Base-by-base conservation (phyloP, 2,113 vertebrate species). In the Nettapus auritus region DNA sequence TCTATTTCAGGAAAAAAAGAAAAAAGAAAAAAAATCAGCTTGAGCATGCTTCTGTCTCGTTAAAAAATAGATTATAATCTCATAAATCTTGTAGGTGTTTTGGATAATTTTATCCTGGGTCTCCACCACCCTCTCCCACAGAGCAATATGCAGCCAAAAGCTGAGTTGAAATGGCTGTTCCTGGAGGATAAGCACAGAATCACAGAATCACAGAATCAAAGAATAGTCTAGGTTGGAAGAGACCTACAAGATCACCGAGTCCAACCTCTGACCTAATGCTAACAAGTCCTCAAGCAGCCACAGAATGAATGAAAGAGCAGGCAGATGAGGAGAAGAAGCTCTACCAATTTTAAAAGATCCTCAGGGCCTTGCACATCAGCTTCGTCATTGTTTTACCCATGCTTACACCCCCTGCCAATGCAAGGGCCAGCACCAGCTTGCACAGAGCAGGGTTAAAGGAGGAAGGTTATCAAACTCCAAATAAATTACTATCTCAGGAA, bases 41-140 rank as follows among this genome's bases (percentile, higher is more conserved):
- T 5, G 62, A 57, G 36, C 20, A 20, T 50, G 66, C 4, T 83
- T 70, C 84, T 84, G 85, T 31, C 90, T 89, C 38, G 80, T 94
- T 80, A 68, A 89, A 84, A 56, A 59, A n/a, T 22, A 86, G 26
- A 46, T 56, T 42, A 33, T 8, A 52, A 66, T 63, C 74, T 79
- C 50, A 31, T 4, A 5, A 81, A 57, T n/a, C 62, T 33, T 31
- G 71, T 84, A 86, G 91, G 91, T 57, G 90, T 62, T 71, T 28
- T 31, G 79, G 93, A 75, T 94, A 94, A 91, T 82, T 89, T 93
- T 94, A 91, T 70, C 88, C 79, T 1, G 17, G 85, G 56, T 81
- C 70, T 79, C 79, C 82, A 46, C 21, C 82, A 26, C 52, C 44
- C 68, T 62, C 56, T 91, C 90, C 62, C 64, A 81, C 78, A 13